Evolutionary conservation across 2,113 vertebrate genomes (phyloP).

Genomic region (Odobenus rosmarus): DNA sequence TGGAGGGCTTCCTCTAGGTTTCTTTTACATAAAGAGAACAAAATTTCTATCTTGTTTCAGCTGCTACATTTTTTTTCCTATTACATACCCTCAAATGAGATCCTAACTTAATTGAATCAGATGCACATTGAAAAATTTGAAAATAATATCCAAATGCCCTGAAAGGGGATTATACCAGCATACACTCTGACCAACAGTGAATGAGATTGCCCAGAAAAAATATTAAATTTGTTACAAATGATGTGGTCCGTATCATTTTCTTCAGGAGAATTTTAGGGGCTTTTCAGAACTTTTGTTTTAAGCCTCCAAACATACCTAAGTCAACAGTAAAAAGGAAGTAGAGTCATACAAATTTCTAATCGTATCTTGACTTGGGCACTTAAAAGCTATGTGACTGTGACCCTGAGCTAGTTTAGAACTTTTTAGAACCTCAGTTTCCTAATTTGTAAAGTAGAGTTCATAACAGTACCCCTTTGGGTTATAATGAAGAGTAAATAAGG

Average conservation of each 20-base stretch:
- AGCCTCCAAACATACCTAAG: background rate
- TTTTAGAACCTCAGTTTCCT: background rate
- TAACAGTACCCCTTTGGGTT: background rate
- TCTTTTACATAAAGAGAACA: background rate
- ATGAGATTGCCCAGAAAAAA: background rate
- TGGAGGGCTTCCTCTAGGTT: background rate
- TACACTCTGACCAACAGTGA: background rate
- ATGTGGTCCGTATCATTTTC: slow-evolving; percentile 30
- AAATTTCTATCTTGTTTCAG: background rate
- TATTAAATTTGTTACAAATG: background rate
- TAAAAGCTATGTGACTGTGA: background rate
- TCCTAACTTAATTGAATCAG: background rate
- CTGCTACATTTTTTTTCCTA: background rate
- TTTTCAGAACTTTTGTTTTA: background rate
- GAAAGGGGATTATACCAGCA: background rate
- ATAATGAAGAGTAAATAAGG: background rate
- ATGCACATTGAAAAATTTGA: background rate
- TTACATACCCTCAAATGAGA: background rate
- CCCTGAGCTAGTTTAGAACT: background rate
- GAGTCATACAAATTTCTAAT: background rate
- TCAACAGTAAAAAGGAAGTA: background rate
- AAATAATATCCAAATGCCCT: background rate
- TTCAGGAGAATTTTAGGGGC: background rate
- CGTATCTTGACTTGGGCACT: background rate
- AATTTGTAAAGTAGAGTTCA: background rate